phyloP scores from a whole-genome alignment of 2,797 vertebrate species.

The Fringilla coelebs region DNA sequence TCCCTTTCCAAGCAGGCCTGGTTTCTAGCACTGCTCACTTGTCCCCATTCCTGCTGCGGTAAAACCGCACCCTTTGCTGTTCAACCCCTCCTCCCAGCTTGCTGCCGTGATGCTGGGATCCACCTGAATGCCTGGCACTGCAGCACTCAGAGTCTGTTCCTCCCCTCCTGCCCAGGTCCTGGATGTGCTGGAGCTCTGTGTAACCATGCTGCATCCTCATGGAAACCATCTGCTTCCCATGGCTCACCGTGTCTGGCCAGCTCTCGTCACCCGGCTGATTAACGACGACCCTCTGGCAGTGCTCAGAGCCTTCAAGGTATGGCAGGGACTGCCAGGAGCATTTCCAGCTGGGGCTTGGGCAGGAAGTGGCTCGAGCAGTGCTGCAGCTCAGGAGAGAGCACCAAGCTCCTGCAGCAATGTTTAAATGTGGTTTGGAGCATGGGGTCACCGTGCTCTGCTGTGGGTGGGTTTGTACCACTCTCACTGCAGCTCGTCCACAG shows the following conservation, averaged over 20 bases:
- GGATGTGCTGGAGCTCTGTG: conserved; percentile 86
- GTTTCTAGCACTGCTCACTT: neutral
- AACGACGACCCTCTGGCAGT: conserved; percentile 85
- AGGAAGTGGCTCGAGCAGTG: neutral
- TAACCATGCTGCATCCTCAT: conserved; percentile 78
- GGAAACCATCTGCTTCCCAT: conserved; percentile 88
- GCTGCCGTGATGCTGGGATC: neutral
- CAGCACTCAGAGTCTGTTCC: neutral
- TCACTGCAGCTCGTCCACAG: neutral
- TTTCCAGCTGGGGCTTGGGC: neutral
- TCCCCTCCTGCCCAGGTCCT: conserved; percentile 77
- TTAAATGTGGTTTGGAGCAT: neutral
- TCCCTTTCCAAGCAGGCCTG: neutral
- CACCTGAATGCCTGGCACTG: neutral
- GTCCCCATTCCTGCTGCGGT: neutral
- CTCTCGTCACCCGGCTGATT: conserved; percentile 85
- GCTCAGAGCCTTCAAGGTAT: conserved; percentile 90
- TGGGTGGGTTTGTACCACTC: neutral
- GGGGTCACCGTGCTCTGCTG: neutral
- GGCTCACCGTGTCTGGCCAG: conserved; percentile 90
- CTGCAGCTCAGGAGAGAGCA: neutral
- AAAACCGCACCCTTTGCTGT: neutral
- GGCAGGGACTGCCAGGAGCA: neutral
- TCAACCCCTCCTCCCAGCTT: neutral
- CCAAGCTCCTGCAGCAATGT: neutral